Evolutionary conservation across 2,888 invertebrate species (phyloP), one percentile per base, ranked within the genome.

Genomic region (Fragum sueziense): DNA sequence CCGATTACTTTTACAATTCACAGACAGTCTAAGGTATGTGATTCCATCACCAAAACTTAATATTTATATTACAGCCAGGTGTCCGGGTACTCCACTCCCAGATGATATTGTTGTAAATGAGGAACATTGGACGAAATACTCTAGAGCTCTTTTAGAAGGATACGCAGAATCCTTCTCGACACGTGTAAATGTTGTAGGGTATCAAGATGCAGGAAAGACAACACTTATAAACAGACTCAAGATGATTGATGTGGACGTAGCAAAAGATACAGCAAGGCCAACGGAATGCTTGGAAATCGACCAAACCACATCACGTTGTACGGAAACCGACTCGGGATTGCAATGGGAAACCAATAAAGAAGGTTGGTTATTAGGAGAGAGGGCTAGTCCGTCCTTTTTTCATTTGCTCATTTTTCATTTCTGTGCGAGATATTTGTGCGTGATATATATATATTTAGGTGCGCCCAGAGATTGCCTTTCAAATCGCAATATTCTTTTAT

Each of bases 171-270:
- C 77, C 0, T 71, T 72, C 62, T 73, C 73, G 31, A 57, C 71
- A 1, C 34, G 77, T 17, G 77, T 78, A 1, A 78, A 78, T 62
- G 61, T 78, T 22, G 73, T 78, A n/a, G 77, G 77, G 0, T 68
- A 78, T 25, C 73, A 78, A 41, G 73, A 47, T 11, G 73, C 62
- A 1, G 77, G 77, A 14, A 78, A 78, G 59, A 78, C 77, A 29
- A 78, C 69, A 17, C 47, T 78, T 17, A 59, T 78, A 2, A n/a
- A 65, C 51, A 68, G 77, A 34, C 51, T 78, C 0, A 68, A 62
- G 27, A 57, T 31, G 20, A 51, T 41, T 4, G 54, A 73, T 2
- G 17, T 59, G 1, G 52, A 62, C 25, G 52, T 57, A 34, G 59
- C 69, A 0, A 37, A 37, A 37, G 59, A 76, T 25, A 25, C 9